Evolutionary conservation across 2,797 vertebrate genomes (phyloP).

Genomic region (Etheostoma perlongum): DNA sequence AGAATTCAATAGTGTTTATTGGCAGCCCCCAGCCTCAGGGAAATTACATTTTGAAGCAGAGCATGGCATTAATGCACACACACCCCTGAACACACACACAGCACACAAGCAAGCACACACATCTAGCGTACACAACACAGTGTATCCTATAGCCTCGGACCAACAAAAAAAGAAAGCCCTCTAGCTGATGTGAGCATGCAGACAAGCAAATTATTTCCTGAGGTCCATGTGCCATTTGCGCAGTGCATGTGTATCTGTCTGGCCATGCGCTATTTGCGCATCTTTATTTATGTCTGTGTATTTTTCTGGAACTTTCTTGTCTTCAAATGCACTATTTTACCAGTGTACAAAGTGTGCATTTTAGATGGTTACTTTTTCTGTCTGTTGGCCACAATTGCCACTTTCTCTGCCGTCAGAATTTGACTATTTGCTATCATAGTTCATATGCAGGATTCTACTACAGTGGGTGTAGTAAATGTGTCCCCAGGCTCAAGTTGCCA

Average conservation of each 20-base stretch:
- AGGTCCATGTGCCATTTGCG: slow-evolving; percentile 63
- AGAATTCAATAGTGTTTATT: slow-evolving; percentile 88
- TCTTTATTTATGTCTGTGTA: slow-evolving; percentile 23
- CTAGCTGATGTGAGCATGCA: slow-evolving; percentile 68
- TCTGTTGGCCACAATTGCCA: slow-evolving; percentile 38
- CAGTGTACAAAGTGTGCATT: slow-evolving; percentile 30
- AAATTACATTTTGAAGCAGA: slow-evolving; percentile 86
- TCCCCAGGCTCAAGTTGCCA: slow-evolving; percentile 69
- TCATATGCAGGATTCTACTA: slow-evolving; percentile 63
- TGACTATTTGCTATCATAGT: slow-evolving; percentile 55
- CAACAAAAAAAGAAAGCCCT: slow-evolving; percentile 47
- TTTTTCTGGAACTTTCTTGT: slow-evolving; percentile 22
- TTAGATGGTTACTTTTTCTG: slow-evolving; percentile 31
- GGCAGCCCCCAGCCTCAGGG: slow-evolving; percentile 85
- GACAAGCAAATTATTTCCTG: slow-evolving; percentile 69
- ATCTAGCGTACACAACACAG: slow-evolving; percentile 55
- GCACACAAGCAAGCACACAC: slow-evolving; percentile 32
- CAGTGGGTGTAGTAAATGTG: slow-evolving; percentile 64
- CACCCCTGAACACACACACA: slow-evolving; percentile 28
- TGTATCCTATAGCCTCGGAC: slow-evolving; percentile 52
- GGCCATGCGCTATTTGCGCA: slow-evolving; percentile 22
- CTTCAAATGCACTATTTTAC: slow-evolving; percentile 16
- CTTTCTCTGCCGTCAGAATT: slow-evolving; percentile 46
- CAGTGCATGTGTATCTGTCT: slow-evolving; percentile 47
- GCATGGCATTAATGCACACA: slow-evolving; percentile 77